Evolutionary conservation across 2,113 vertebrate genomes (phyloP).

Genomic region (Calidris pugnax): DNA sequence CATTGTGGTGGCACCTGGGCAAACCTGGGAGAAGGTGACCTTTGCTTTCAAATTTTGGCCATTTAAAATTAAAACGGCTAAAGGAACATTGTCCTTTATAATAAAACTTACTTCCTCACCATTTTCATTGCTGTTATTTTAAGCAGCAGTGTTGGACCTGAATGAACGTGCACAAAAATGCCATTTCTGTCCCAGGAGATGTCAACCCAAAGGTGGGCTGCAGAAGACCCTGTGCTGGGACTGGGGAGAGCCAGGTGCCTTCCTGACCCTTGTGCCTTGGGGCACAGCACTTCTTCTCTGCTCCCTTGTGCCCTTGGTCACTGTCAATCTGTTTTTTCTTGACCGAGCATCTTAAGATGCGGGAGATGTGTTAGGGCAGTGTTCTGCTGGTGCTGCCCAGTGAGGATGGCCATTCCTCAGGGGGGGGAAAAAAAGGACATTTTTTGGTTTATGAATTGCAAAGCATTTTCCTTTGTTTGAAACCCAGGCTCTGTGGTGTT

Average conservation of each 20-base stretch:
- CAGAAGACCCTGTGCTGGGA: not conserved
- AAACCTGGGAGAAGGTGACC: not conserved
- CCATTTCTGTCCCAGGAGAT: not conserved
- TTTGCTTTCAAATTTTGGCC: not conserved
- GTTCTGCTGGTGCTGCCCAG: not conserved
- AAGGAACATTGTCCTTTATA: not conserved
- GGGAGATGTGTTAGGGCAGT: not conserved
- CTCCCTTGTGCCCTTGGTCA: not conserved
- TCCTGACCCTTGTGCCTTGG: not conserved
- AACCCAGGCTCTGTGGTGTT: not conserved
- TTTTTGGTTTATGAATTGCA: not conserved
- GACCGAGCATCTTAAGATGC: accelerated
- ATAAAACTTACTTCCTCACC: not conserved
- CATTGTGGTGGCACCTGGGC: not conserved
- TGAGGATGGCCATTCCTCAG: not conserved
- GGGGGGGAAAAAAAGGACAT: not conserved
- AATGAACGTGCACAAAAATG: not conserved
- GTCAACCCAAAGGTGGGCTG: not conserved
- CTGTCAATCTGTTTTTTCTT: not conserved
- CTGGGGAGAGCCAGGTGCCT: not conserved
- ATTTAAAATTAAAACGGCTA: not conserved
- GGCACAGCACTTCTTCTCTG: not conserved
- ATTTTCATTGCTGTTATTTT: not conserved
- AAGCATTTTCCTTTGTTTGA: not conserved
- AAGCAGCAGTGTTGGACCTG: not conserved